Evolutionary conservation across 30 jellyfish, hydroid and myxozoan genomes (phyloP).

Genomic region (Morbakka virulenta): DNA sequence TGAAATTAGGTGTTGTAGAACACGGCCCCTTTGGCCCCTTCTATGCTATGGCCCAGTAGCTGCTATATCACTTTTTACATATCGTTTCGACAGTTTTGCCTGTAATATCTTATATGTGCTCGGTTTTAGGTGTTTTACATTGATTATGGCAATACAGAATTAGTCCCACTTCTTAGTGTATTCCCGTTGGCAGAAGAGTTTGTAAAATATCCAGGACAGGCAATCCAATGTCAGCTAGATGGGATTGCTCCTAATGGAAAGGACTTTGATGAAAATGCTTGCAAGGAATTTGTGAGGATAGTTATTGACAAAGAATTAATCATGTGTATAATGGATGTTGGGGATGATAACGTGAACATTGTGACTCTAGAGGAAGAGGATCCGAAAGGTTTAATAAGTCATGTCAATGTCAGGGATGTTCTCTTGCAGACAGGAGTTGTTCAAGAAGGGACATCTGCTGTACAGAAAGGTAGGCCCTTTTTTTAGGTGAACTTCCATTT

Average conservation of each 20-base stretch:
- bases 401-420: slow-evolving; percentile 45
- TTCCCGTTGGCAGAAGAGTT: slow-evolving; percentile 69
- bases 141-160: slow-evolving; percentile 90
- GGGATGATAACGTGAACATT: slow-evolving; percentile 2
- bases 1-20: too few species aligned
- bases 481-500: too few species aligned
- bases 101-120: too few species aligned
- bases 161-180: slow-evolving; percentile 17
- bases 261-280: slow-evolving; percentile 31
- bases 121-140: slow-evolving; percentile 81
- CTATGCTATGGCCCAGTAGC: too few species aligned
- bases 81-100: too few species aligned
- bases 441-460: not conserved
- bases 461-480: not conserved
- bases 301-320: slow-evolving; percentile 67
- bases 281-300: slow-evolving; percentile 59
- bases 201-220: slow-evolving; percentile 79
- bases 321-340: slow-evolving; percentile 22
- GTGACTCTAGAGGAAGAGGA: slow-evolving; percentile 51
- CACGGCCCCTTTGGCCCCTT: too few species aligned
- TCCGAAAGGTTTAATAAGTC: slow-evolving; percentile 18
- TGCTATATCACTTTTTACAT: too few species aligned
- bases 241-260: slow-evolving; percentile 62
- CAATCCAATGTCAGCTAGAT: slow-evolving; percentile 59
- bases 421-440: slow-evolving; percentile 59